Conservation (phyloP, 2,797 vertebrate genomes). For the Pseudomugil gertrudae region DNA sequence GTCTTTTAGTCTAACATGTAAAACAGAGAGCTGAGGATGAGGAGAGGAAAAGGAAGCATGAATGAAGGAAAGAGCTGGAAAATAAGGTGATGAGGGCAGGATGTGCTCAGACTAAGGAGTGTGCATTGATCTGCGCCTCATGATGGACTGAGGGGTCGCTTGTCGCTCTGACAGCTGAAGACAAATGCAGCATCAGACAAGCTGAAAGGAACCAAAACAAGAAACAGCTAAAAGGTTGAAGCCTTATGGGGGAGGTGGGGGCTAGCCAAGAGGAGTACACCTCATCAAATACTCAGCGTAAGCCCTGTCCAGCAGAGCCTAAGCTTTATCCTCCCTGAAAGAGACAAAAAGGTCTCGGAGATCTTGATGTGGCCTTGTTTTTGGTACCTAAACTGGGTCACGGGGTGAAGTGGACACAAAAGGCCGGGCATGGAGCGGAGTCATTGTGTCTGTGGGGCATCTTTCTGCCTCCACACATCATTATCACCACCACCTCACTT, state of each 20-base stretch:
- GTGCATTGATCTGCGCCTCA: slow-evolving; percentile 66
- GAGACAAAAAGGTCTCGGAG: slow-evolving; percentile 52
- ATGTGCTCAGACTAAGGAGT: slow-evolving; percentile 62
- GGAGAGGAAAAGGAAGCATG: background rate
- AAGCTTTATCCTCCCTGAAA: slow-evolving; percentile 60
- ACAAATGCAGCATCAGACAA: slow-evolving; percentile 63
- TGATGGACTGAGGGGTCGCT: slow-evolving; percentile 57
- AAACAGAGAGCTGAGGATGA: slow-evolving; percentile 19
- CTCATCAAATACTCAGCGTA: slow-evolving; percentile 75
- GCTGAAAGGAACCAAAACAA: slow-evolving; percentile 27
- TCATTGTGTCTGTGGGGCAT: slow-evolving; percentile 53
- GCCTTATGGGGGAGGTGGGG: slow-evolving; percentile 33
- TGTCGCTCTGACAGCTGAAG: slow-evolving; percentile 60
- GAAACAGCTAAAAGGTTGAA: slow-evolving; percentile 57
- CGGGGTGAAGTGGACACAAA: slow-evolving; percentile 51
- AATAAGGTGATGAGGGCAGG: slow-evolving; percentile 35
- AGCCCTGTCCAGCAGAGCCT: slow-evolving; percentile 66
- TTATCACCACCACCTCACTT: slow-evolving; percentile 5
- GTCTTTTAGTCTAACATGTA: slow-evolving; percentile 11
- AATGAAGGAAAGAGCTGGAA: slow-evolving; percentile 12
- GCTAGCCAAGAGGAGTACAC: slow-evolving; percentile 53
- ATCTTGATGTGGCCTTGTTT: slow-evolving; percentile 51
- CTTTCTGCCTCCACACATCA: slow-evolving; percentile 33
- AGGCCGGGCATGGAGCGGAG: slow-evolving; percentile 55
- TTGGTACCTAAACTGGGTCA: slow-evolving; percentile 61